Conservation (phyloP, 1,140 invertebrate genomes). For the Diorhabda elongata region DNA sequence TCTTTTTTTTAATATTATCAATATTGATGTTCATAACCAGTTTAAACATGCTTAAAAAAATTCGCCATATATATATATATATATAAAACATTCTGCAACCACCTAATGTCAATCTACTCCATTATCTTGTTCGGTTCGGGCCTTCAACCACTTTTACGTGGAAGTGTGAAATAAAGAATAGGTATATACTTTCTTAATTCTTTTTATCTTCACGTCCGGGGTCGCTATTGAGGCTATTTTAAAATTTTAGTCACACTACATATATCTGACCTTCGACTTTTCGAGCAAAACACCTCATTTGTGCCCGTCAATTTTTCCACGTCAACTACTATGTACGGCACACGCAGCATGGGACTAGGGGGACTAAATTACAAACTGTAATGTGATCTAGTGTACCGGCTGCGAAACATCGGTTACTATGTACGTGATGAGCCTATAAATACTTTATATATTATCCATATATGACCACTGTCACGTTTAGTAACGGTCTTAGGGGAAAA, state of each 20-base stretch:
- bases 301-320: slow-evolving; percentile 8
- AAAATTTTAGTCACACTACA: background rate
- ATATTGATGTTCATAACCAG: too few relatives aligned
- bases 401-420: slow-evolving; percentile 36
- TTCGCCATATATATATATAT: too few relatives aligned
- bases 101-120: too few relatives aligned
- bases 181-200: slow-evolving; percentile 2
- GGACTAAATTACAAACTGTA: slow-evolving; percentile 40
- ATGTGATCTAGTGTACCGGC: slow-evolving; percentile 39
- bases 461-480: slow-evolving; percentile 31
- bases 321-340: background rate
- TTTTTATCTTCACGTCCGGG: background rate
- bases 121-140: too few relatives aligned
- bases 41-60: too few relatives aligned
- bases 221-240: background rate
- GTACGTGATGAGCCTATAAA: slow-evolving; percentile 38
- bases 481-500: slow-evolving; percentile 10
- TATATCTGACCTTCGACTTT: slow-evolving; percentile 2
- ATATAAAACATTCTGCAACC: too few relatives aligned
- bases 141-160: too few relatives aligned
- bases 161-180: background rate
- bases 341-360: slow-evolving; percentile 6
- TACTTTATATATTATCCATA: slow-evolving; percentile 35
- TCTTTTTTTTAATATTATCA: too few relatives aligned
- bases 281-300: slow-evolving; percentile 12